A percentile compares a stretch with the other conserved stretches of the same genome.
These are phyloP conservation scores for Xiphophorus maculatus DNA, from an alignment of 2,113 vertebrate species.

Conservation along the genomic window DNA sequence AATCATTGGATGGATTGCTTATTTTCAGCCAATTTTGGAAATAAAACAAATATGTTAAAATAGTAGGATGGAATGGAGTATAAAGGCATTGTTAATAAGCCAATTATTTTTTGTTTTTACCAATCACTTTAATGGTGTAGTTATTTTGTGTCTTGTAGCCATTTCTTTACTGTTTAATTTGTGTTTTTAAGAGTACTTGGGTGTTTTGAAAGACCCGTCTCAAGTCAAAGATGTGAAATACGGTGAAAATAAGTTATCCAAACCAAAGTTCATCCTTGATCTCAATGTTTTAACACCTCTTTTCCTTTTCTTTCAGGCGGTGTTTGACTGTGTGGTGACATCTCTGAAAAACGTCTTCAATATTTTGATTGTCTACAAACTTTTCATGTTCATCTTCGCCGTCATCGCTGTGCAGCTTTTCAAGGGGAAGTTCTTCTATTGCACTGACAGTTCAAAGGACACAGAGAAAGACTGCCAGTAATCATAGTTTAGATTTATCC, in stretches of 20 bases:
- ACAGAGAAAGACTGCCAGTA: constrained; percentile 97
- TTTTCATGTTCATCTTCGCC: constrained; percentile 99
- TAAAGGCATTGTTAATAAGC: too few relatives aligned
- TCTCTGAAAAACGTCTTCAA: constrained; percentile 99
- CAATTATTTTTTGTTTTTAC: too few relatives aligned
- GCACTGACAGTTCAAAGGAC: constrained; percentile 96
- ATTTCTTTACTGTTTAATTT: neutral
- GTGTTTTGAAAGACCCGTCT: neutral
- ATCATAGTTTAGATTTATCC: neutral
- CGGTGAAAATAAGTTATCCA: too few relatives aligned
- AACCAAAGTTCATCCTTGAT: neutral
- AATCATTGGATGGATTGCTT: too few relatives aligned
- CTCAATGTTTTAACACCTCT: neutral
- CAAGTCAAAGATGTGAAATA: neutral
- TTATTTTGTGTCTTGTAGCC: neutral
- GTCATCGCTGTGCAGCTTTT: constrained; percentile 99
- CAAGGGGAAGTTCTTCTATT: constrained; percentile 99
- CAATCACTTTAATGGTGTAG: too few relatives aligned
- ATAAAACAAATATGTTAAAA: too few relatives aligned
- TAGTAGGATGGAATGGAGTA: too few relatives aligned
- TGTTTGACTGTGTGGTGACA: constrained; percentile 95
- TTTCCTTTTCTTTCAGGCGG: constrained; percentile 65
- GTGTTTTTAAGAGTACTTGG: too few relatives aligned
- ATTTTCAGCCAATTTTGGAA: too few relatives aligned
- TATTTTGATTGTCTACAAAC: constrained; percentile 98